phyloP scores from a whole-genome alignment of 2,113 vertebrate genomes.

The Meriones unguiculatus region DNA sequence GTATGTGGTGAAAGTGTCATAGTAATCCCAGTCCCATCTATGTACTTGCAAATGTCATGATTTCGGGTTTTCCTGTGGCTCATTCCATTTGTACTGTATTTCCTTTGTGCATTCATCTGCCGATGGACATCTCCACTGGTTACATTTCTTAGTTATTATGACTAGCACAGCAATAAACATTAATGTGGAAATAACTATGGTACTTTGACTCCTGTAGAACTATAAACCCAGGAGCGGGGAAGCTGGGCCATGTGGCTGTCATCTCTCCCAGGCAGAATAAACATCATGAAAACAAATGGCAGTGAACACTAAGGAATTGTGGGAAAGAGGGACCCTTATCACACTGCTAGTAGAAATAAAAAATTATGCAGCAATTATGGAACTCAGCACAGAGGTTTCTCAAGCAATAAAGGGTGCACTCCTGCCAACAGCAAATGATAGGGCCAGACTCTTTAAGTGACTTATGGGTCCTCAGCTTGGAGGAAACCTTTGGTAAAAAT shows the following conservation, averaged over 20 bases:
- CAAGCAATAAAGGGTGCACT: not conserved
- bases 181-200: too few relatives aligned
- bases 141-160: not conserved
- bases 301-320: not conserved
- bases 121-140: not conserved
- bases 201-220: not conserved
- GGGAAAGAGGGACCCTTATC: not conserved
- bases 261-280: not conserved
- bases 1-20: not conserved
- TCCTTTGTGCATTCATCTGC: not conserved
- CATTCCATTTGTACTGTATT: not conserved
- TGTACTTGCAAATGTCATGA: not conserved
- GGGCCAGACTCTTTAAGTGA: not conserved
- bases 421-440: too few relatives aligned
- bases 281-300: not conserved
- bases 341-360: not conserved
- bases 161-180: not conserved
- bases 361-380: too few relatives aligned
- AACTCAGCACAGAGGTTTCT: not conserved
- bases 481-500: slow-evolving; percentile 11
- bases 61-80: not conserved
- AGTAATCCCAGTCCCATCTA: not conserved
- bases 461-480: not conserved
- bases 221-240: too few relatives aligned
- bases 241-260: not conserved